Percentiles rank a stretch among this genome's conserved stretches.
Conservation (phyloP, 2,797 vertebrate species). For the Peromyscus nudipes region DNA sequence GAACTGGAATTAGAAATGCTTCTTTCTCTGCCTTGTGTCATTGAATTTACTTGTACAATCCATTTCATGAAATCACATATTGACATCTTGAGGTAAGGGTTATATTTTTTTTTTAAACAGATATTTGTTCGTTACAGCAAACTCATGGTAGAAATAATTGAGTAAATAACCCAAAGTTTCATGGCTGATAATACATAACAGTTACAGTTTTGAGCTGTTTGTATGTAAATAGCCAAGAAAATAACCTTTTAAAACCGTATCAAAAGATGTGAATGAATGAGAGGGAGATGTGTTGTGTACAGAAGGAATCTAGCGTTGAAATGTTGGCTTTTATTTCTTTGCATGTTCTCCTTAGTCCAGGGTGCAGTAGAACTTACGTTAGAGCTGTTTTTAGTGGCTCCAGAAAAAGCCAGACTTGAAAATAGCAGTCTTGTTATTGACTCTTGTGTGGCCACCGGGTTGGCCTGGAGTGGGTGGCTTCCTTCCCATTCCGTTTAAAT, state of each 20-base stretch:
- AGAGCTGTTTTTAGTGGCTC: conserved; percentile 86
- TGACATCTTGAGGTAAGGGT: conserved; percentile 5
- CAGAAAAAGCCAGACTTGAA: conserved; percentile 87
- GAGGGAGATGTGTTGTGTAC: neutral
- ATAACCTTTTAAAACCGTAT: neutral
- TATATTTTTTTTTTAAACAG: neutral
- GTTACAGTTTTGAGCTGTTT: neutral
- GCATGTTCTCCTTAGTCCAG: conserved; percentile 83
- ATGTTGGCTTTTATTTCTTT: conserved; percentile 80
- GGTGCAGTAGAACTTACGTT: conserved; percentile 83
- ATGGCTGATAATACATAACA: neutral
- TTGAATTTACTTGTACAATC: conserved; percentile 28
- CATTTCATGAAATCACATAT: conserved; percentile 27
- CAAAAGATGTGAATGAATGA: neutral
- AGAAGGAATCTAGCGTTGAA: conserved; percentile 13
- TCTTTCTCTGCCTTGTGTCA: conserved; percentile 15
- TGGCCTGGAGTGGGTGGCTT: conserved; percentile 86
- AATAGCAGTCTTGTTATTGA: conserved; percentile 87
- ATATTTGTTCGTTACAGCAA: conserved; percentile 12
- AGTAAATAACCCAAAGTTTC: neutral
- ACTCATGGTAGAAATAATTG: neutral
- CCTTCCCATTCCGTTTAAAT: conserved; percentile 86
- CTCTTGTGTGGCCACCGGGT: conserved; percentile 87
- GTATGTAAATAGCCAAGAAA: neutral
- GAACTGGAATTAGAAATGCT: conserved; percentile 17